These are phyloP conservation scores for Brassicogethes aeneus DNA, from an alignment of 2,888 invertebrate species.

Conservation along the genomic window DNA sequence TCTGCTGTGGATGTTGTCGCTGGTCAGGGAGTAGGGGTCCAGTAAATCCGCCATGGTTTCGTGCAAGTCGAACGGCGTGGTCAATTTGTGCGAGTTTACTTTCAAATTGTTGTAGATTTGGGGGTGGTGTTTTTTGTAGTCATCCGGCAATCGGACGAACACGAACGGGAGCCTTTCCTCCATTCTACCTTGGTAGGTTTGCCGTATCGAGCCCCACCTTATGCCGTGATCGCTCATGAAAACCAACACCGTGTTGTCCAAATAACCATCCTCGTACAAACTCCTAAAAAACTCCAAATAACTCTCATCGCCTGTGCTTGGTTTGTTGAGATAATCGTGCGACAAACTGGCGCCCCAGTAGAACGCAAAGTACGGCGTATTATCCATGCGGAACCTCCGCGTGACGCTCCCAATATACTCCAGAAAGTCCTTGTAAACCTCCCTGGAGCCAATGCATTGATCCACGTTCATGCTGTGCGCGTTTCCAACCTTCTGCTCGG, in stretches of 20 bases:
- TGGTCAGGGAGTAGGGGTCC: constrained; percentile 33
- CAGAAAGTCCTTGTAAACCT: constrained; percentile 61
- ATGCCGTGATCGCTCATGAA: constrained; percentile 85
- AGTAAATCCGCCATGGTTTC: constrained; percentile 66
- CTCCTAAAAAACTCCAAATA: constrained; percentile 51
- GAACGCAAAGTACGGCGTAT: constrained; percentile 65
- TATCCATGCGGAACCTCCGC: constrained; percentile 46
- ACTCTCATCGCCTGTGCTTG: constrained; percentile 61
- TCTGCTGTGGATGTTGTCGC: constrained; percentile 26
- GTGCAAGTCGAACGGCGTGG: constrained; percentile 77
- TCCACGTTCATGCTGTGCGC: constrained; percentile 54
- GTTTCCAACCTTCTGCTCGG: constrained; percentile 59
- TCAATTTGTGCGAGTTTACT: constrained; percentile 59
- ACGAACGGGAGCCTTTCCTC: constrained; percentile 84
- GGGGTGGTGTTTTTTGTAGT: constrained; percentile 57
- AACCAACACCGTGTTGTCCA: constrained; percentile 61
- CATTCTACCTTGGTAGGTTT: constrained; percentile 68
- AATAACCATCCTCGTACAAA: constrained; percentile 44
- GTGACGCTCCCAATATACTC: constrained; percentile 62
- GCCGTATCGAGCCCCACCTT: constrained; percentile 74
- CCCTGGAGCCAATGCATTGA: constrained; percentile 61
- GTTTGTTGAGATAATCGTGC: constrained; percentile 77
- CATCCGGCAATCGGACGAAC: constrained; percentile 61
- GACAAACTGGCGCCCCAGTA: constrained; percentile 78
- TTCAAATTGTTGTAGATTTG: constrained; percentile 55